phyloP scores from a whole-genome alignment of 1,140 invertebrate genomes.

The Lordiphosa clarofinis region DNA sequence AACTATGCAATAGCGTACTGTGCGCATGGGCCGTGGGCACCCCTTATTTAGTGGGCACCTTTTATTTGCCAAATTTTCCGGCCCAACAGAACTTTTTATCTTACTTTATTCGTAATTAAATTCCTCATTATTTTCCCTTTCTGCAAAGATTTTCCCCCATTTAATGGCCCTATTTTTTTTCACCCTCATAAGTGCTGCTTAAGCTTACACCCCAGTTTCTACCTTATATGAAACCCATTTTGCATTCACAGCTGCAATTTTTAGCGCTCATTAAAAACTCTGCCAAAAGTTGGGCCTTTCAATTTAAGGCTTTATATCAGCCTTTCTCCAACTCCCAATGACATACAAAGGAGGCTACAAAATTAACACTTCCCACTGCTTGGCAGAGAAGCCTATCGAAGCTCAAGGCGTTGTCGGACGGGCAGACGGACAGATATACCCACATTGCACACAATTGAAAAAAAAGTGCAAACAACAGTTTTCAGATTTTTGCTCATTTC shows the following conservation, averaged over 20 bases:
- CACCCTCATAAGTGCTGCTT: neutral
- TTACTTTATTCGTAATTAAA: too few relatives aligned
- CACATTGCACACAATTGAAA: slow-evolving; percentile 15
- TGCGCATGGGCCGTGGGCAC: too few relatives aligned
- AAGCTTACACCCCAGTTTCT: slow-evolving; percentile 22
- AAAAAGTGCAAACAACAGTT: slow-evolving; percentile 63
- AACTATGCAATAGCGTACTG: too few relatives aligned
- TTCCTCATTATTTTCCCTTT: neutral
- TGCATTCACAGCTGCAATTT: slow-evolving; percentile 33
- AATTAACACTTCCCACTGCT: slow-evolving; percentile 70
- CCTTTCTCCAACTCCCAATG: slow-evolving; percentile 28
- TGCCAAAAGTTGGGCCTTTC: slow-evolving; percentile 50
- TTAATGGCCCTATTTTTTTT: too few relatives aligned
- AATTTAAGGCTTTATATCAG: slow-evolving; percentile 29
- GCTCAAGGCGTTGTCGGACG: slow-evolving; percentile 55
- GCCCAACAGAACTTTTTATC: too few relatives aligned
- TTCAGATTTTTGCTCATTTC: slow-evolving; percentile 67
- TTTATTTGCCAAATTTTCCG: too few relatives aligned
- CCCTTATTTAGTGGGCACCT: too few relatives aligned
- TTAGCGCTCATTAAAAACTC: slow-evolving; percentile 47
- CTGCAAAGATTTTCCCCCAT: too few relatives aligned
- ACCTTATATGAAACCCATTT: slow-evolving; percentile 20
- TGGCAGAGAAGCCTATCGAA: slow-evolving; percentile 50
- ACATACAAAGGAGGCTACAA: slow-evolving; percentile 65
- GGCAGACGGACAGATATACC: slow-evolving; percentile 30